phyloP scores from a whole-genome alignment of 2,888 invertebrate species.

The Gari tellinella region DNA sequence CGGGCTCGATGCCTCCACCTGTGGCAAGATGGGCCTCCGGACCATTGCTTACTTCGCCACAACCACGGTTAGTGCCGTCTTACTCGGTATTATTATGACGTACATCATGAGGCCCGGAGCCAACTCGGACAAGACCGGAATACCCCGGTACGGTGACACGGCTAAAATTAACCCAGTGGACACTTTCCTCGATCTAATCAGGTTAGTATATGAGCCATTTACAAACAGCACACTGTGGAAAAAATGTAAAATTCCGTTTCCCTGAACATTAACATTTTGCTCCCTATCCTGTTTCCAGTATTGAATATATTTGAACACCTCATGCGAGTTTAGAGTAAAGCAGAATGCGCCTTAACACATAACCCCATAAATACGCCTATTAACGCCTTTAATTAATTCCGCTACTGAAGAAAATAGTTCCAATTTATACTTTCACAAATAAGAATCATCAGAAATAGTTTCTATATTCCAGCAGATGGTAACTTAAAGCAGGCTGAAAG shows the following conservation, averaged over 20 bases:
- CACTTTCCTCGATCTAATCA: conserved; percentile 95
- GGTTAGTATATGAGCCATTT: conserved; percentile 86
- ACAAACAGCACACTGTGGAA: not conserved
- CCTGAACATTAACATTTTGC: not conserved
- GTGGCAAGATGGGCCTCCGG: conserved; percentile 93
- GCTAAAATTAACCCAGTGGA: conserved; percentile 89
- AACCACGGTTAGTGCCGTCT: conserved; percentile 96
- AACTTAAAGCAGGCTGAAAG: too few species aligned
- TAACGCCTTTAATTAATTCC: too few species aligned
- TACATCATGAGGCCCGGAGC: conserved; percentile 92
- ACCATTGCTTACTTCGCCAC: conserved; percentile 96
- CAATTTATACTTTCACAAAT: too few species aligned
- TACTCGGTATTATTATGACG: conserved; percentile 95
- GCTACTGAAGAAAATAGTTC: too few species aligned
- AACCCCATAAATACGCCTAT: too few species aligned
- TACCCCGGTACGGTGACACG: conserved; percentile 73
- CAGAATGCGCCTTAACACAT: too few species aligned
- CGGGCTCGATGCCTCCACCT: conserved; percentile 94
- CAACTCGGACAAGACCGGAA: conserved; percentile 63
- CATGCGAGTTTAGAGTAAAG: too few species aligned
- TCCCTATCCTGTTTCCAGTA: too few species aligned
- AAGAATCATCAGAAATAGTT: too few species aligned
- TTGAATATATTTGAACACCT: too few species aligned
- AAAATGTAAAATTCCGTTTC: not conserved
- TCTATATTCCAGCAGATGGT: too few species aligned